Evolutionary conservation across 2,888 invertebrate genomes (phyloP), one percentile per base, ranked within the genome.

Genomic region (Tortricodes alternella): DNA sequence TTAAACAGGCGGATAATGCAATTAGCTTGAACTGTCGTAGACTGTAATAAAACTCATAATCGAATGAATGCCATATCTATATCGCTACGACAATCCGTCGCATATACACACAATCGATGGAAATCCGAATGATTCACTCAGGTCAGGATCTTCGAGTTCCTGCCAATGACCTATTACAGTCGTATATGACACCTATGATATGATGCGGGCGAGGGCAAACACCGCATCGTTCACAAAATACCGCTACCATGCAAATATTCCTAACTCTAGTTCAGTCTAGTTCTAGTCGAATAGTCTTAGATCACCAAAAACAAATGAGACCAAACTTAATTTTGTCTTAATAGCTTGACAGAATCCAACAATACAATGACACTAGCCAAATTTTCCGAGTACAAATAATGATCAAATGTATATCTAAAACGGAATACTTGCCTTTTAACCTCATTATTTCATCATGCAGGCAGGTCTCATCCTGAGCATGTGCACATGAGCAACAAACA

Each of bases 161-260:
- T 84, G 87, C 79, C 87, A 87, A 85, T 82, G 85, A 87, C 87
- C 87, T 80, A 80, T 80, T 80, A 85, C 75, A 78, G 78, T 78
- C 35, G 41, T 19, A 56, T 44, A 43, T 27, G 43, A 27, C 27
- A 34, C 3, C 13, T 38, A 53, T 52, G 46, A 52, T 43, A 52
- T 43, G 19, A 53, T 59, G 48, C 53, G 53, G 21, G 43, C 59
- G 39, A 24, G 37, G 55, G 44, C 59, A 55, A 46, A 53, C 50
- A 32, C 44, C 50, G 44, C 44, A 35, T 23, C 53, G 43, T 32
- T 37, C 24, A 43, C 11, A 19, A 58, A 46, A 49, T 46, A 48
- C 46, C 46, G 38, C 53, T 53, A 23, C 19, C 11, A 39, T 9
- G 44, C 9, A 15, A 41, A 24, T 24, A 41, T 2, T 27, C 2